Base-by-base conservation (phyloP, 2,888 invertebrate genomes). In the Limnephilus auricula region DNA sequence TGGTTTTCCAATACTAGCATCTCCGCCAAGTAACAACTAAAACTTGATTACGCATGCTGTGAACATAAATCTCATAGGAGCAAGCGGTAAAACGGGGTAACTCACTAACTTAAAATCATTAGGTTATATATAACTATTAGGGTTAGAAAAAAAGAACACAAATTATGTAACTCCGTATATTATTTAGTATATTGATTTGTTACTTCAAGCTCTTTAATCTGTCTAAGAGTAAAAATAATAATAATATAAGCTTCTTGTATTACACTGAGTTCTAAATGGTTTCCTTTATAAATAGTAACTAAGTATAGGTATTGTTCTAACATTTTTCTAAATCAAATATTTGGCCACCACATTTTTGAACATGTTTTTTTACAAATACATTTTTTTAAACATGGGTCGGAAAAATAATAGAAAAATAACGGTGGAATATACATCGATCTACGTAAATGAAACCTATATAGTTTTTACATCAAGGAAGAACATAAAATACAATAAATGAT, bases 271-370 rank as follows among this genome's bases (percentile, higher is more conserved):
- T 88, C 87, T 65, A 65, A 78, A n/a, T 88, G 78, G 30, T 88
- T 78, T 87, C 31, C 87, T 50, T 32, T 18, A 80, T 31, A 32
- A 13, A 32, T 80, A 80, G 32, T 31, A 32, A 80, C 31, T 80
- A 83, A 10, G 18, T 83, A 83, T 25, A 80, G 32, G 34, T 37
- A 34, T 82, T 88, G 65, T 82, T 88, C 78, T 90, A 88, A 80
- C 50, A 88, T 30, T 45, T 78, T 79, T 86, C 90, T 90, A 90
- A 88, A 65, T 90, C 32, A 90, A 91, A 92, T 92, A 92, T 92
- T 92, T 92, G 92, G 92, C 92, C 90, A 92, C 92, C 79, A 87
- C 45, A 87, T 31, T 87, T 30, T n/a, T 45, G 18, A 50, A 87
- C 50, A 87, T 87, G 34, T 87, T 78, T 87, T 80, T 80, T 32